phyloP scores from a whole-genome alignment of 2,113 vertebrate species.

The Butorides virescens region DNA sequence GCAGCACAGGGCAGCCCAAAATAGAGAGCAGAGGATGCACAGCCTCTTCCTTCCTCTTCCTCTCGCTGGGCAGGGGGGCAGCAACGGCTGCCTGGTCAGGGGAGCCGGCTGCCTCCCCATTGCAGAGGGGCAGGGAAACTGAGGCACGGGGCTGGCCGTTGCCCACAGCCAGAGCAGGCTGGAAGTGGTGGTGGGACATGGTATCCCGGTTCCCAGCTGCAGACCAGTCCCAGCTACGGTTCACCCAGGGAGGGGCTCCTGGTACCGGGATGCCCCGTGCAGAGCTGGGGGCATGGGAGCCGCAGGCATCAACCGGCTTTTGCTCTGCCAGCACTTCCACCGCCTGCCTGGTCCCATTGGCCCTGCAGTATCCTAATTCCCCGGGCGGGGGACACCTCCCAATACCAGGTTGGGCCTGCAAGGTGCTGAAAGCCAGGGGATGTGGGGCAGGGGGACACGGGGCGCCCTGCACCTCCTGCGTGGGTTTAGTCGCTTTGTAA shows the following conservation, averaged over 20 bases:
- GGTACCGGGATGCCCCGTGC: not conserved
- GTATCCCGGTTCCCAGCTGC: not conserved
- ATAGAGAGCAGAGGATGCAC: not conserved
- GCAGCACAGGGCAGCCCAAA: not conserved
- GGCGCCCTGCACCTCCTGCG: not conserved
- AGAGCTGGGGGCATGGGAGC: too few relatives aligned
- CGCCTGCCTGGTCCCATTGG: too few relatives aligned
- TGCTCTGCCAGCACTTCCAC: not conserved
- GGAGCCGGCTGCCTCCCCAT: not conserved
- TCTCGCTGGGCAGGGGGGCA: not conserved
- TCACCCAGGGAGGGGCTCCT: accelerated
- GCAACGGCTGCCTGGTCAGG: too few relatives aligned
- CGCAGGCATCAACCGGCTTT: not conserved
- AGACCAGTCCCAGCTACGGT: too few relatives aligned
- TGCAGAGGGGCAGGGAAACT: not conserved
- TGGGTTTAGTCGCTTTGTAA: not conserved
- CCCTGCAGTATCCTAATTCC: not conserved
- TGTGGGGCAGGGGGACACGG: not conserved
- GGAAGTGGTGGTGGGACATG: accelerated
- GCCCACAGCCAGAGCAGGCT: accelerated
- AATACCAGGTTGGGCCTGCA: accelerated
- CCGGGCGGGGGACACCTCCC: not conserved
- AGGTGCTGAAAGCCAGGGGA: not conserved
- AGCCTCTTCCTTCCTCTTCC: not conserved
- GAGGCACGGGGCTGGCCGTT: not conserved